Conservation (phyloP, 2,888 invertebrate species). For the Monochamus alternatus region DNA sequence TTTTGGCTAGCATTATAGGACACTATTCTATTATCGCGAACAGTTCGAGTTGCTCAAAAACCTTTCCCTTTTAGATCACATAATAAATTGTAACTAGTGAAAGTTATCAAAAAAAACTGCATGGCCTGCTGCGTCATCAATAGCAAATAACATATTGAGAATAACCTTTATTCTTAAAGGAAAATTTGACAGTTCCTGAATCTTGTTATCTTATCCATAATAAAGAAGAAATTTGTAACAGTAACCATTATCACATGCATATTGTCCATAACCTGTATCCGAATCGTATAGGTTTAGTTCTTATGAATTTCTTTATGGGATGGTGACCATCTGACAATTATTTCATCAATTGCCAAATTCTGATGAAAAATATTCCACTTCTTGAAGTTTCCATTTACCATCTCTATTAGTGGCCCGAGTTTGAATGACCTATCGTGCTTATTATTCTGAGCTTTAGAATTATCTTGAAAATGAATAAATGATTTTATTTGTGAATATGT, state of each 20-base stretch:
- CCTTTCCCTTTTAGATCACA: too few species aligned
- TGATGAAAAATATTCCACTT: conserved; percentile 45
- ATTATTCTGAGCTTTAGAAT: conserved; percentile 38
- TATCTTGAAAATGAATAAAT: conserved; percentile 43
- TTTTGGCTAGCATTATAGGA: conserved; percentile 33
- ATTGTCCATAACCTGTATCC: neutral
- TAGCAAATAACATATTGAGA: neutral
- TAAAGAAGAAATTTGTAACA: neutral
- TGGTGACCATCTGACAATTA: conserved; percentile 47
- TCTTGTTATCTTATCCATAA: neutral
- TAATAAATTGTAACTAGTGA: too few species aligned
- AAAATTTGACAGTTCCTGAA: neutral
- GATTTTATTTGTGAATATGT: conserved; percentile 42
- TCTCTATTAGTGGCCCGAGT: conserved; percentile 39
- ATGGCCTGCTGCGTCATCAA: neutral
- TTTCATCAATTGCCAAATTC: conserved; percentile 46
- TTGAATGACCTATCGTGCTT: conserved; percentile 43
- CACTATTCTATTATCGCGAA: too few species aligned
- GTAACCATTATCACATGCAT: neutral
- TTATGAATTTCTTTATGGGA: conserved; percentile 43
- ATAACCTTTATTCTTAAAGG: neutral
- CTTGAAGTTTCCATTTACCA: conserved; percentile 39
- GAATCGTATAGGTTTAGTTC: conserved; percentile 24
- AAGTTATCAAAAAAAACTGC: neutral
- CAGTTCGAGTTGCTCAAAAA: too few species aligned